Base-by-base conservation (phyloP, 1,140 invertebrate genomes). In the Cydia amplana region DNA sequence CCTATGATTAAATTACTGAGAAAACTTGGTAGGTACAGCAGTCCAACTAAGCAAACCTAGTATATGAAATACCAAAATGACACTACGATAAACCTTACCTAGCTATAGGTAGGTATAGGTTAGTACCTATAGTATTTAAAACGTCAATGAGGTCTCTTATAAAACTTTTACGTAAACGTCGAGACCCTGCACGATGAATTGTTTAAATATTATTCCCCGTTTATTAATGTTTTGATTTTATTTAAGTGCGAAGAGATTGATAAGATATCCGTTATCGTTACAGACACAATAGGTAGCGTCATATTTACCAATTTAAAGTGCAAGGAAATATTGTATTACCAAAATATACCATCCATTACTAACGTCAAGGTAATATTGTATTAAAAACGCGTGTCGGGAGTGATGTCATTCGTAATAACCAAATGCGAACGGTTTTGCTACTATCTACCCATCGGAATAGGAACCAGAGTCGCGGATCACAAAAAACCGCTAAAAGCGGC, bases 391-490 rank as follows among this genome's bases (percentile, higher is more conserved):
- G 51, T 74, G 79, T 81, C 63, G 32, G 32, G 75, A 14, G 23
- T 91, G 89, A 91, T 91, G 87, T 91, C 89, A 91, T 86, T 75
- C 77, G 78, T 82, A 89, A 83, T 81, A 87, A 80, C 77, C 80
- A 83, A 85, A 88, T 77, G 79, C 60, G 70, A 74, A 51, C 67
- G 43, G 46, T 25, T 77, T 51, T 78, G 46, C 80, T 79, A 79
- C 79, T 83, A 84, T 86, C 78, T 80, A 70, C 51, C 46, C 75
- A 74, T 79, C 75, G 74, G 14, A 77, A 40, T 55, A 72, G 63
- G 23, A 72, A 82, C 74, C 70, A 79, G 76, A 80, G 79, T 82
- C 80, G 80, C 80, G 78, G 78, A 76, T 87, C 81, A 85, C 85
- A 86, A 85, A 87, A 84, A 81, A 81, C 74, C 80, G 85, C 87